phyloP scores from a whole-genome alignment of 2,888 invertebrate species.

The Teleiodes luculella region DNA sequence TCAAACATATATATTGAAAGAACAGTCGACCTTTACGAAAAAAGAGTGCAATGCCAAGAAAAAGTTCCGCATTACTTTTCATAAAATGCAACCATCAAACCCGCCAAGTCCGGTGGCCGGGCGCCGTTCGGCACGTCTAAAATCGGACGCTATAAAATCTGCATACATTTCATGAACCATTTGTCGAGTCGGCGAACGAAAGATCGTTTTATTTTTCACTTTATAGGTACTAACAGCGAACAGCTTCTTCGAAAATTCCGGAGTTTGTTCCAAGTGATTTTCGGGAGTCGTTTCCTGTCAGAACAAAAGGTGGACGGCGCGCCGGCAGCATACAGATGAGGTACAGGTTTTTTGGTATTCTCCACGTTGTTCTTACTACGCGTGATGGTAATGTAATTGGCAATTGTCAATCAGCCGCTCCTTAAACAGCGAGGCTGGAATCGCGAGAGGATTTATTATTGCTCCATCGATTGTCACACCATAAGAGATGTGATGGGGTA shows the following conservation, averaged over 20 bases:
- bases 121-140: slow-evolving; percentile 57
- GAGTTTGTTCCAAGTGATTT: slow-evolving; percentile 56
- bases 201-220: slow-evolving; percentile 55
- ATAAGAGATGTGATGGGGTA: neutral
- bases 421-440: slow-evolving; percentile 48
- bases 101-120: slow-evolving; percentile 46
- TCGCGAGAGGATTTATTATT: slow-evolving; percentile 27
- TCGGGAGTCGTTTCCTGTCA: slow-evolving; percentile 73
- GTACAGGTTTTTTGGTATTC: slow-evolving; percentile 56
- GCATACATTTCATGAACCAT: slow-evolving; percentile 73
- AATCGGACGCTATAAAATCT: slow-evolving; percentile 74
- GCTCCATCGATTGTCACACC: neutral
- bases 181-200: slow-evolving; percentile 52
- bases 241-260: slow-evolving; percentile 51
- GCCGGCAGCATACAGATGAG: slow-evolving; percentile 66
- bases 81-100: slow-evolving; percentile 52
- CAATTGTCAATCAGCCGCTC: slow-evolving; percentile 68
- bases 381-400: slow-evolving; percentile 64
- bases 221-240: slow-evolving; percentile 28
- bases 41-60: slow-evolving; percentile 35
- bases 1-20: neutral
- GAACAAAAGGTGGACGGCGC: slow-evolving; percentile 67
- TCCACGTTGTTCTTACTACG: slow-evolving; percentile 43
- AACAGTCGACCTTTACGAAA: slow-evolving; percentile 14
- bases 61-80: slow-evolving; percentile 13